Evolutionary conservation across 2,797 vertebrate genomes (phyloP).

Genomic region (Leucoraja ocellata): DNA sequence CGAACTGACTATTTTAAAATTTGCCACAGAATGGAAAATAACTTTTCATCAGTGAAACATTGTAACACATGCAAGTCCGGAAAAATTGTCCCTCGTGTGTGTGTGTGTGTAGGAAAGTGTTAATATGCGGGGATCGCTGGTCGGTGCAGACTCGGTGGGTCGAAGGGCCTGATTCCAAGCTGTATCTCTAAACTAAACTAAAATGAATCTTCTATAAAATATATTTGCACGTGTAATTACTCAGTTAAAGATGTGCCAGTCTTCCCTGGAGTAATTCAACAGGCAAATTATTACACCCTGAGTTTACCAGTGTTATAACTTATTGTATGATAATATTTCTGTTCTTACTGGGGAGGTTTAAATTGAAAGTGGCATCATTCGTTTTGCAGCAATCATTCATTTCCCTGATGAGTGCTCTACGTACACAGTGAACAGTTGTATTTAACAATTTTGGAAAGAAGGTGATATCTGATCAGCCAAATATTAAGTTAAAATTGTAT

Average conservation of each 20-base stretch:
- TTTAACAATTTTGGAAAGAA: background rate
- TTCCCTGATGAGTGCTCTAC: background rate
- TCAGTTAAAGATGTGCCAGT: background rate
- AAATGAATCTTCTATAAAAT: background rate
- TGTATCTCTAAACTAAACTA: too few relatives aligned
- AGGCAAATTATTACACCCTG: background rate
- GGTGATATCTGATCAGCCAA: background rate
- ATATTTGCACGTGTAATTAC: background rate
- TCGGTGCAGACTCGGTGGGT: too few relatives aligned
- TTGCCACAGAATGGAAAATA: background rate
- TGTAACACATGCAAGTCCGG: background rate
- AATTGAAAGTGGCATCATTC: background rate
- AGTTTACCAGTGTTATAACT: constrained; percentile 1
- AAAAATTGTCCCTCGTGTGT: background rate
- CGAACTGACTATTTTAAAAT: background rate
- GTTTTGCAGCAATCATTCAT: background rate
- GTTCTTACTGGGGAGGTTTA: background rate
- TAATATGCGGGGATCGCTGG: too few relatives aligned
- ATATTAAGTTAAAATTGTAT: background rate
- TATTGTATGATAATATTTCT: background rate
- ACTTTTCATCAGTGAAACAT: constrained; percentile 5
- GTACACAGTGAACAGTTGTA: background rate
- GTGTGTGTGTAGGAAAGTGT: too few relatives aligned
- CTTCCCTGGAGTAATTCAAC: background rate
- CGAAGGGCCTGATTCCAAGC: too few relatives aligned